Evolutionary conservation across 2,797 vertebrate genomes (phyloP), one percentile per base, ranked within the genome.

Genomic region (Petrocephalus schoutedeni): DNA sequence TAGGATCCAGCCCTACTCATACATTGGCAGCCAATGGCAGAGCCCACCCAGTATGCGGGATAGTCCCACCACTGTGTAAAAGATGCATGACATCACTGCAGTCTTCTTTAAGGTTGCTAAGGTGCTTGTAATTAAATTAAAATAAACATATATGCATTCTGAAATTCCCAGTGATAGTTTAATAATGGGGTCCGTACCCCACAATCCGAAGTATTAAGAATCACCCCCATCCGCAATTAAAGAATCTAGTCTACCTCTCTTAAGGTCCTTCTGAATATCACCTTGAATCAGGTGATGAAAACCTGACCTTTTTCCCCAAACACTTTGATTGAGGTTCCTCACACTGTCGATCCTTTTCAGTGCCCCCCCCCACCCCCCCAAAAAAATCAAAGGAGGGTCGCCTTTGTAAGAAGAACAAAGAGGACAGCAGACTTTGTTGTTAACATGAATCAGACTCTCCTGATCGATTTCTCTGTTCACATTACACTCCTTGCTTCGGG

Each of bases 371-470:
- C 36, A 2, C 77, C 80, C 9, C 67, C 8, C 67, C 67, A 7
- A 36, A 28, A 23, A 23, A 32, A 54, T 88, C 87, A 88, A 85
- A 88, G 87, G 3, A 12, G 87, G 36, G 36, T 41, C 1, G 14
- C 21, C 85, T 89, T 87, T 86, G 71, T 59, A 82, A 84, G 41
- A 88, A 85, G 85, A 86, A 86, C 85, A 86, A 89, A 89, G 88
- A 57, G 7, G 64, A 23, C 56, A 49, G 12, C 4, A 14, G 2
- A 36, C 85, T 86, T 87, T 80, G 64, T 53, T 89, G 85, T 57
- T 41, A 36, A 41, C 84, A 56, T 54, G 84, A 49, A 86, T 28
- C 64, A 45, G 28, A 41, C 16, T 45, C 85, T 23, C 56, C 4
- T 64, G 54, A 89, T 58, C 71, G n/a, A 59, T 54, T 64, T 85